phyloP scores from a whole-genome alignment of 2,888 invertebrate species.

The Amphipoea oculea region DNA sequence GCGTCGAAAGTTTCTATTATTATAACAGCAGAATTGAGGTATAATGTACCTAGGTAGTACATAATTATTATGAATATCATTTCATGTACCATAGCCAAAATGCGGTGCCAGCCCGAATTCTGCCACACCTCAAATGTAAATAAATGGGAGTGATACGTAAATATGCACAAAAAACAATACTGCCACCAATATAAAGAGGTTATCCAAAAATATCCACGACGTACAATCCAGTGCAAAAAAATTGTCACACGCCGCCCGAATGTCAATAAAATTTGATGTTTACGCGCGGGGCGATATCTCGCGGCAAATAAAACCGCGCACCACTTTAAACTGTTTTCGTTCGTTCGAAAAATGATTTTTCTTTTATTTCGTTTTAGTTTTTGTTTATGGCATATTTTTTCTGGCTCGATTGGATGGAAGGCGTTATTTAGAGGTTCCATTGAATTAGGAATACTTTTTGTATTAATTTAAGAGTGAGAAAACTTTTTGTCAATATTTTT shows the following conservation, averaged over 20 bases:
- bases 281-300: slow-evolving; percentile 82
- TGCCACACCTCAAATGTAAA: slow-evolving; percentile 50
- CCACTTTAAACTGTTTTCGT: slow-evolving; percentile 76
- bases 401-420: slow-evolving; percentile 45
- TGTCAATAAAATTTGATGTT: slow-evolving; percentile 88
- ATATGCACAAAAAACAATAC: slow-evolving; percentile 62
- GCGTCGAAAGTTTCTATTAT: background rate
- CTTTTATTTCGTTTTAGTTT: slow-evolving; percentile 60
- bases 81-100: slow-evolving; percentile 34
- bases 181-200: slow-evolving; percentile 64
- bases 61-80: background rate
- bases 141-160: slow-evolving; percentile 56
- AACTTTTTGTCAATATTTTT: background rate
- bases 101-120: slow-evolving; percentile 24
- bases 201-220: slow-evolving; percentile 67
- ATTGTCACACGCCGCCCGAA: slow-evolving; percentile 76
- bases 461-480: slow-evolving; percentile 12
- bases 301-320: slow-evolving; percentile 77
- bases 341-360: slow-evolving; percentile 77
- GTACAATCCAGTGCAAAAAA: slow-evolving; percentile 79
- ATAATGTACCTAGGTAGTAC: background rate
- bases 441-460: slow-evolving; percentile 34
- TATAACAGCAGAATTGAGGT: background rate
- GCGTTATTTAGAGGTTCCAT: slow-evolving; percentile 46
- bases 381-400: slow-evolving; percentile 40